Evolutionary conservation across 2,888 invertebrate genomes (phyloP).

Genomic region (Dusona sp.): DNA sequence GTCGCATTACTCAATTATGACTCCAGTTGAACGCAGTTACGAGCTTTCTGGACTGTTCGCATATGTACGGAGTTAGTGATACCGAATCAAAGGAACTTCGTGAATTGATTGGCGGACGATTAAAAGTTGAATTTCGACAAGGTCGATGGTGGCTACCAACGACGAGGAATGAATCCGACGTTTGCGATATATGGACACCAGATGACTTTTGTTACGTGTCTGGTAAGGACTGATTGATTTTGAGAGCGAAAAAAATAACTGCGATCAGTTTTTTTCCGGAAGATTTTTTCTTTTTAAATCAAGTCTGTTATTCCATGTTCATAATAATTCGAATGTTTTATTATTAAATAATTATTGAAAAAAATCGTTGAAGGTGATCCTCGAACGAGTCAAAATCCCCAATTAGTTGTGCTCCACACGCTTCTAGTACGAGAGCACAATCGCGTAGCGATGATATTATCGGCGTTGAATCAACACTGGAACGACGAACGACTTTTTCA

Average conservation of each 20-base stretch:
- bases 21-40: slow-evolving; percentile 78
- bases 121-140: slow-evolving; percentile 82
- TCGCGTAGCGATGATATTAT: slow-evolving; percentile 85
- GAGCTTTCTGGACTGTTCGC: slow-evolving; percentile 86
- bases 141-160: slow-evolving; percentile 85
- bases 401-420: slow-evolving; percentile 85
- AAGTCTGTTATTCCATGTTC: not conserved
- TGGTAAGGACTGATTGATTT: not conserved
- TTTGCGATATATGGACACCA: slow-evolving; percentile 71
- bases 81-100: slow-evolving; percentile 84
- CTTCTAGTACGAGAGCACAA: slow-evolving; percentile 87
- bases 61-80: slow-evolving; percentile 86
- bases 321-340: slow-evolving; percentile 58
- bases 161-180: slow-evolving; percentile 81
- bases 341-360: slow-evolving; percentile 70
- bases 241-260: too few relatives aligned
- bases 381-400: slow-evolving; percentile 86
- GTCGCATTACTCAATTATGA: slow-evolving; percentile 23
- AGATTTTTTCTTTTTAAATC: not conserved
- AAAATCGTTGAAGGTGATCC: slow-evolving; percentile 84
- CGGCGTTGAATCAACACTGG: slow-evolving; percentile 87
- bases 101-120: slow-evolving; percentile 84
- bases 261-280: not conserved
- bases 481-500: slow-evolving; percentile 87
- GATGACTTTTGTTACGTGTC: slow-evolving; percentile 72